A percentile compares a stretch with the other conserved stretches of the same genome.
Evolutionary conservation across 1,140 invertebrate species (phyloP).

Genomic region (Lucilia cuprina): DNA sequence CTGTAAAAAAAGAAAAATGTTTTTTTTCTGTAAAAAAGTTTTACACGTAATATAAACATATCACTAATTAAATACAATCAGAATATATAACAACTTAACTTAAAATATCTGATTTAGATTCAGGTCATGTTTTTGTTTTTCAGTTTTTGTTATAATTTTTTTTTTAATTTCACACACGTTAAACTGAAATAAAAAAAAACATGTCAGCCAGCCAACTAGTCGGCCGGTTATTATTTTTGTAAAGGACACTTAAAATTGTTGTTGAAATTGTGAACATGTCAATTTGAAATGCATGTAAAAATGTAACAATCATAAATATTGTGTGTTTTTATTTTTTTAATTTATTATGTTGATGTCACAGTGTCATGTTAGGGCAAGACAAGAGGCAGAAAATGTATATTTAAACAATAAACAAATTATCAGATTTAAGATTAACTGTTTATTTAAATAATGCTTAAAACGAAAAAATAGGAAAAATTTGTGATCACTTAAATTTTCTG

Average conservation of each 20-base stretch:
- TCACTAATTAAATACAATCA: not conserved
- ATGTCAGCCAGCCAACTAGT: not conserved
- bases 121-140: not conserved
- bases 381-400: too few species aligned
- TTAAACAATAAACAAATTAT: too few species aligned
- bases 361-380: too few species aligned
- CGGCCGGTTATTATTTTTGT: not conserved
- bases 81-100: not conserved
- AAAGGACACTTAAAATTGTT: not conserved
- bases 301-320: not conserved
- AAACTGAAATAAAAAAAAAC: not conserved
- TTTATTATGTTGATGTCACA: too few species aligned
- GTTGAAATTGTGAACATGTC: not conserved
- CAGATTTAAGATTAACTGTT: too few species aligned
- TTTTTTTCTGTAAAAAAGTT: not conserved
- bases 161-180: not conserved
- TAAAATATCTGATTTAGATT: not conserved
- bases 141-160: not conserved
- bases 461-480: too few species aligned
- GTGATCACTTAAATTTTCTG: too few species aligned
- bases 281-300: not conserved
- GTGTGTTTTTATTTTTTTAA: too few species aligned
- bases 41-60: slow-evolving; percentile 3
- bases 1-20: not conserved
- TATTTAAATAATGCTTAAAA: too few species aligned